Conservation (phyloP, 2,888 invertebrate genomes). For the Hyles lineata region DNA sequence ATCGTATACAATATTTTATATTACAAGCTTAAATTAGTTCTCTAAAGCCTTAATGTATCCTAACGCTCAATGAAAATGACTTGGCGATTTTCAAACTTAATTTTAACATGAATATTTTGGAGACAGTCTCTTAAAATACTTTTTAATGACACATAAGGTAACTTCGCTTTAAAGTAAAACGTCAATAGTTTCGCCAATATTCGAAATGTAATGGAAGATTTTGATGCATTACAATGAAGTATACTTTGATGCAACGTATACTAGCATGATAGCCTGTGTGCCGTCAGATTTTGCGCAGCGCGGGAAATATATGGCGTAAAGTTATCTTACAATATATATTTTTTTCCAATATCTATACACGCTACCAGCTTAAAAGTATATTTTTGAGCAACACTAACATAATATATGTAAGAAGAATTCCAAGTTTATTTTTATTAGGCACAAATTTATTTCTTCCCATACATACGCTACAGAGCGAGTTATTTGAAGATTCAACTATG, state of each 20-base stretch:
- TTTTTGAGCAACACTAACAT: conserved; percentile 82
- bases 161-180: not conserved
- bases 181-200: not conserved
- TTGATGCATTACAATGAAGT: not conserved
- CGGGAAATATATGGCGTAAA: conserved; percentile 75
- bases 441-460: conserved; percentile 68
- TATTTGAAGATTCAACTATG: conserved; percentile 54
- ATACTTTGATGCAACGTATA: conserved; percentile 17
- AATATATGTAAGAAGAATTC: conserved; percentile 57
- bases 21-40: conserved; percentile 23
- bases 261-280: not conserved
- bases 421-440: conserved; percentile 77
- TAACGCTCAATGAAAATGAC: not conserved
- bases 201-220: conserved; percentile 1
- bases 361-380: conserved; percentile 78
- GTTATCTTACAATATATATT: conserved; percentile 50
- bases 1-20: conserved; percentile 23
- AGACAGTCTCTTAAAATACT: not conserved
- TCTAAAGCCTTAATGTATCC: conserved; percentile 22
- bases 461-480: conserved; percentile 58
- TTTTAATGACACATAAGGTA: conserved; percentile 6
- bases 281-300: conserved; percentile 20
- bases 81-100: not conserved
- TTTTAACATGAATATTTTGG: not conserved
- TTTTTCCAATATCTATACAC: conserved; percentile 74